Conservation (phyloP, 2,113 vertebrate genomes). For the Dicentrarchus labrax region DNA sequence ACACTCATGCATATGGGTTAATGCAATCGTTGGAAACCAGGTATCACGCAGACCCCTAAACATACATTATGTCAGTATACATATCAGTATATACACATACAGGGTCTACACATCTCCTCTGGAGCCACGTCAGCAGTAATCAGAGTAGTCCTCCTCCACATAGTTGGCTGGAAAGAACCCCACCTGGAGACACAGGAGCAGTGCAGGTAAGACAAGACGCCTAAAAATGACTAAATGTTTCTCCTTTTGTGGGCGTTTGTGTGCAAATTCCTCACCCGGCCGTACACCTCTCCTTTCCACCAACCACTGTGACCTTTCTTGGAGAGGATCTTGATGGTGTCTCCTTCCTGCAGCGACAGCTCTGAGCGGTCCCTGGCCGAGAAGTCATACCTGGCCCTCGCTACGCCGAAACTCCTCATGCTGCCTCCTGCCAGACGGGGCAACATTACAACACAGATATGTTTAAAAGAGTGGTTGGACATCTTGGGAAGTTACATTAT, state of each 20-base stretch:
- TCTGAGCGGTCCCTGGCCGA: conserved; percentile 92
- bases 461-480: not conserved
- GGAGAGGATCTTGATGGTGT: conserved; percentile 92
- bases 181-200: conserved; percentile 79
- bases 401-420: conserved; percentile 85
- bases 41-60: conserved; percentile 6
- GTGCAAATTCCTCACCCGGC: conserved; percentile 83
- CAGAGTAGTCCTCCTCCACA: conserved; percentile 94
- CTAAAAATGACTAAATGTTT: too few species aligned
- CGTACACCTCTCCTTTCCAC: conserved; percentile 97
- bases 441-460: conserved; percentile 1
- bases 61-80: not conserved
- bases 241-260: not conserved
- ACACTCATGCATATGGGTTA: conserved; percentile 46
- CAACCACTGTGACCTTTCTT: conserved; percentile 93
- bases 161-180: conserved; percentile 95
- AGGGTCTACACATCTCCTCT: conserved; percentile 5
- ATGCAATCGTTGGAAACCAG: conserved; percentile 33
- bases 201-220: not conserved
- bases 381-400: conserved; percentile 93
- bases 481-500: not conserved
- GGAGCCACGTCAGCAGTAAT: conserved; percentile 90
- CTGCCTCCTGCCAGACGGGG: conserved; percentile 80
- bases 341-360: conserved; percentile 91
- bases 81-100: not conserved